phyloP scores from a whole-genome alignment of 2,888 invertebrate genomes.

The Caprella mutica region DNA sequence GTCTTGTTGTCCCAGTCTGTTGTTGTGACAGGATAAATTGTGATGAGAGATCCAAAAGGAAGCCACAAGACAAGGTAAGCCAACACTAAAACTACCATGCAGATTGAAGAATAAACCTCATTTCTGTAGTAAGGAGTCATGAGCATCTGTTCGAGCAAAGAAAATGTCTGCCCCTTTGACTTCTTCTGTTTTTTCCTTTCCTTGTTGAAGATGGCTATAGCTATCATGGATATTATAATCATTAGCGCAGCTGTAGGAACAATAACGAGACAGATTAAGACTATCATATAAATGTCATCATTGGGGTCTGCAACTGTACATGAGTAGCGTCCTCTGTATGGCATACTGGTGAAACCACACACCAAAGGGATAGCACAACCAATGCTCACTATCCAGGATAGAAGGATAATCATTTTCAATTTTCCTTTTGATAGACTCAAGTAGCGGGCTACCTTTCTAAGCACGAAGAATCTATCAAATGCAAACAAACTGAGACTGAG shows the following conservation, averaged over 20 bases:
- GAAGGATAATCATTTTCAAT: slow-evolving; percentile 27
- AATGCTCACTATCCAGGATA: slow-evolving; percentile 34
- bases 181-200: slow-evolving; percentile 33
- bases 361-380: slow-evolving; percentile 35
- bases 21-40: slow-evolving; percentile 16
- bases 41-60: slow-evolving; percentile 16
- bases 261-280: slow-evolving; percentile 34
- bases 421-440: slow-evolving; percentile 29
- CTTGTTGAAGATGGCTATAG: slow-evolving; percentile 18
- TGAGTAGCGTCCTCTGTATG: slow-evolving; percentile 35
- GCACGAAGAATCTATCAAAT: slow-evolving; percentile 34
- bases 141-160: slow-evolving; percentile 22
- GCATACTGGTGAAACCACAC: slow-evolving; percentile 27
- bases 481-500: slow-evolving; percentile 34
- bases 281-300: slow-evolving; percentile 34
- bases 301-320: slow-evolving; percentile 34
- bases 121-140: slow-evolving; percentile 31
- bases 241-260: slow-evolving; percentile 34
- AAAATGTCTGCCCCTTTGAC: slow-evolving; percentile 29
- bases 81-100: slow-evolving; percentile 1
- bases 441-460: slow-evolving; percentile 26
- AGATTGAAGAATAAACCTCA: slow-evolving; percentile 23
- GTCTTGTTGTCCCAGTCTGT: slow-evolving; percentile 25
- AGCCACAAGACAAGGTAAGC: slow-evolving; percentile 20
- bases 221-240: slow-evolving; percentile 25